Conservation (phyloP, 2,113 vertebrate species). For the Ciconia boyciana region DNA sequence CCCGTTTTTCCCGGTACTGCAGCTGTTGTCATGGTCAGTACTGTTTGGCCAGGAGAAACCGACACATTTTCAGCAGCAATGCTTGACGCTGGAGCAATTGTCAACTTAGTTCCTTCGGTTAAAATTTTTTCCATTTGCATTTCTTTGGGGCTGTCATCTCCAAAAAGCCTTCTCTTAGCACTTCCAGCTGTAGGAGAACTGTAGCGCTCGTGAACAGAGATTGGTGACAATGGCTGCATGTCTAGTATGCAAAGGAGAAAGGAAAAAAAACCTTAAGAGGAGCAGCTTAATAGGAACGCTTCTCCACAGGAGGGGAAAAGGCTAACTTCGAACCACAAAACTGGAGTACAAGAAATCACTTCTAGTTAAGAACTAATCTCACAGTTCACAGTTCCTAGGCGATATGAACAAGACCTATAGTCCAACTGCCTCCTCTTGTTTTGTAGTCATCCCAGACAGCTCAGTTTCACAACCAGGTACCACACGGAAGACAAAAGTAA, state of each 20-base stretch:
- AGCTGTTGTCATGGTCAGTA: slow-evolving; percentile 79
- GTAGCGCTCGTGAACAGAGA: slow-evolving; percentile 92
- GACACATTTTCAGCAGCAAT: slow-evolving; percentile 56
- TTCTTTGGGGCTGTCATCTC: slow-evolving; percentile 81
- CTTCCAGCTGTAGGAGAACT: slow-evolving; percentile 93
- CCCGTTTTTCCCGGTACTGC: slow-evolving; percentile 55
- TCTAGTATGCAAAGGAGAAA: slow-evolving; percentile 66
- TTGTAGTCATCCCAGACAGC: background rate
- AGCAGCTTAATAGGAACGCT: background rate
- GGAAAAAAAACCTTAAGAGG: background rate
- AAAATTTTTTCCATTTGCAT: slow-evolving; percentile 67
- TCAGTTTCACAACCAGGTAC: background rate
- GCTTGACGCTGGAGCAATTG: slow-evolving; percentile 61
- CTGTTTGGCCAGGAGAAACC: slow-evolving; percentile 75
- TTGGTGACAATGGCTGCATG: slow-evolving; percentile 77
- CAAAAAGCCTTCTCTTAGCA: slow-evolving; percentile 93
- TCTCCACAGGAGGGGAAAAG: background rate
- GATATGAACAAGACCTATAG: background rate
- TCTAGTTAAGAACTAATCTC: background rate
- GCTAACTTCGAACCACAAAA: background rate
- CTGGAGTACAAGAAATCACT: background rate
- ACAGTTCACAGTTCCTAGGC: background rate
- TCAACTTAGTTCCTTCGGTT: slow-evolving; percentile 71
- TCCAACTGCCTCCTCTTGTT: background rate
- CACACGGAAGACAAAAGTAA: background rate